A percentile compares a stretch with the other conserved stretches of the same genome.
Evolutionary conservation across 2,113 vertebrate genomes (phyloP).

Genomic region (Todiramphus chloris): DNA sequence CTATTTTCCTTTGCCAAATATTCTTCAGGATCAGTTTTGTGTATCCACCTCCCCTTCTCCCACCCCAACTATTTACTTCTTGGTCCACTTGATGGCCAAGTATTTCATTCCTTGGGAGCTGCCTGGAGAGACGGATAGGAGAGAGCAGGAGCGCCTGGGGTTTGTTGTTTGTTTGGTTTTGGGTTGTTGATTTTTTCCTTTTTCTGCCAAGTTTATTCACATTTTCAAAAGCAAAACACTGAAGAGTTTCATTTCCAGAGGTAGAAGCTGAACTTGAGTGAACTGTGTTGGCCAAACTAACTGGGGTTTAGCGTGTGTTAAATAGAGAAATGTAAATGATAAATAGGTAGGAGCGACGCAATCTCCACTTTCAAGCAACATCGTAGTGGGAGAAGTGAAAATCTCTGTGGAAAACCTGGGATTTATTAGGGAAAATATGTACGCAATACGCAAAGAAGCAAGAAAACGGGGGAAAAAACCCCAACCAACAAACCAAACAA

Average conservation of each 20-base stretch:
- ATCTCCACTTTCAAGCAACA: neutral
- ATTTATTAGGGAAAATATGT: neutral
- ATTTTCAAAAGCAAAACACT: neutral
- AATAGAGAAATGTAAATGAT: neutral
- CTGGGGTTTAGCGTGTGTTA: rapidly evolving
- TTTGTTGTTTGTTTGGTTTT: neutral
- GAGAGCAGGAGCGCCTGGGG: too few species aligned
- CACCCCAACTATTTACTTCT: neutral
- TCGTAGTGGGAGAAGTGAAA: neutral
- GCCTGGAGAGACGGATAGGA: neutral
- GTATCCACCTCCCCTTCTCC: neutral
- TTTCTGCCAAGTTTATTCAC: neutral
- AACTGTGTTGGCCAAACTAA: neutral
- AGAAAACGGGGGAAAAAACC: neutral
- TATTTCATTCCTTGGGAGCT: neutral
- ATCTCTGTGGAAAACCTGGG: neutral
- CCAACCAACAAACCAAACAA: too few species aligned
- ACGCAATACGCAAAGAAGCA: neutral
- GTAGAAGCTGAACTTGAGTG: neutral
- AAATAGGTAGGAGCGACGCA: neutral
- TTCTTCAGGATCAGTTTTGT: neutral
- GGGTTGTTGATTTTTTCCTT: too few species aligned
- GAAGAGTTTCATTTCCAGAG: neutral
- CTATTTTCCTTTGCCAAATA: neutral
- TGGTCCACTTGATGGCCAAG: neutral